Conservation (phyloP, 2,113 vertebrate species). For the Scolopax mira region DNA sequence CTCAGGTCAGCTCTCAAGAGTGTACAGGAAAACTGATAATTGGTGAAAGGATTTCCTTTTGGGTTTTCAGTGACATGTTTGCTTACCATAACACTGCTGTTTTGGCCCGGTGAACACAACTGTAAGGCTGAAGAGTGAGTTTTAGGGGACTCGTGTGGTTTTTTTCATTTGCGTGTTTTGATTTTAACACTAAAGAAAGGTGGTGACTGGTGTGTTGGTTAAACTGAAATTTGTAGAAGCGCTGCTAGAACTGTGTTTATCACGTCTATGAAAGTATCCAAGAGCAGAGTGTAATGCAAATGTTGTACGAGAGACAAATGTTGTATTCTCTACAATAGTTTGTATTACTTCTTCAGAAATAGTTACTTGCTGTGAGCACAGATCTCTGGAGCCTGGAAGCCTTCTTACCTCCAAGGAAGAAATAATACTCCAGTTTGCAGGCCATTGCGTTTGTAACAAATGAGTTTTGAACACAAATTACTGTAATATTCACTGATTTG, state of each 20-base stretch:
- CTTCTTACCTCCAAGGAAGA: not conserved
- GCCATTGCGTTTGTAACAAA: not conserved
- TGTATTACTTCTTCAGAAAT: not conserved
- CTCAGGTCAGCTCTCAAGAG: not conserved
- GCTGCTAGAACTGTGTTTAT: not conserved
- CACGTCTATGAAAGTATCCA: not conserved
- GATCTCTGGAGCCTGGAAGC: not conserved
- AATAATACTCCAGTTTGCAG: not conserved
- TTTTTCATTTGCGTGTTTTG: not conserved
- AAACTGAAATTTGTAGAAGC: not conserved
- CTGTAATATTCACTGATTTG: not conserved
- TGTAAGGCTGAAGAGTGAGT: not conserved
- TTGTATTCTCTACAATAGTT: not conserved
- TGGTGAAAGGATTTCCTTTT: slow-evolving; percentile 51
- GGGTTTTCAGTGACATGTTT: not conserved
- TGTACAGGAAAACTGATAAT: slow-evolving; percentile 22
- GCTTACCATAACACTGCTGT: not conserved
- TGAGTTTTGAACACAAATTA: not conserved
- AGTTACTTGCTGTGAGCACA: not conserved
- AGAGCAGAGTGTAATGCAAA: not conserved
- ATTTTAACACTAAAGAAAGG: not conserved
- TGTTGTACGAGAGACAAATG: not conserved
- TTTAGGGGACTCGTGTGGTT: not conserved
- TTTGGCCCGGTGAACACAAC: not conserved
- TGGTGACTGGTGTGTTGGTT: not conserved